Percentiles rank a stretch among this genome's conserved stretches.
Evolutionary conservation across 1,140 invertebrate genomes (phyloP).

Genomic region (Glomeris maerens): DNA sequence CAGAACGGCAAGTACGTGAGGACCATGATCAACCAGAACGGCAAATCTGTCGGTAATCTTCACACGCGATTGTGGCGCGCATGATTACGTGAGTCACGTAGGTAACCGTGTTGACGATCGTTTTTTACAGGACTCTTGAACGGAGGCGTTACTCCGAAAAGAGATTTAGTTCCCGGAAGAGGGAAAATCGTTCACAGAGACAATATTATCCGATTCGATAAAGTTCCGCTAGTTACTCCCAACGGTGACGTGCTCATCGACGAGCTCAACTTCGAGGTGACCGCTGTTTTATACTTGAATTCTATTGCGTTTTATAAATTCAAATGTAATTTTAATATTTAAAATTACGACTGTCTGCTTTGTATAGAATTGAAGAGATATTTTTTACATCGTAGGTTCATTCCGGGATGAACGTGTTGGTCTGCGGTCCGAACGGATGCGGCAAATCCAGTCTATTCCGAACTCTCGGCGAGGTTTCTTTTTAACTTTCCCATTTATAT

Average conservation of each 20-base stretch:
- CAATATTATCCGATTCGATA: conserved; percentile 83
- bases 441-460: conserved; percentile 91
- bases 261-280: conserved; percentile 71
- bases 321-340: conserved; percentile 8
- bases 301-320: conserved; percentile 6
- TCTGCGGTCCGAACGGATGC: conserved; percentile 95
- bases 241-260: conserved; percentile 89
- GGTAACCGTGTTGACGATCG: no score
- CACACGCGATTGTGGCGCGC: no score
- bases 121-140: no score
- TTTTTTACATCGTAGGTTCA: conserved; percentile 37
- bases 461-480: conserved; percentile 65
- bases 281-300: conserved; percentile 9
- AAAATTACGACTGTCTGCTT: no score
- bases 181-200: conserved; percentile 73
- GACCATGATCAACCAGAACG: conserved; percentile 58
- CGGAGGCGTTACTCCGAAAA: no score
- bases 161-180: conserved; percentile 41
- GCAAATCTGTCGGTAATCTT: no score
- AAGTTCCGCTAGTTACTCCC: conserved; percentile 87
- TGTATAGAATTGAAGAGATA: no score
- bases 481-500: no score
- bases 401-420: conserved; percentile 89
- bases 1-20: conserved; percentile 71
- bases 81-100: no score